Conservation (phyloP, 2,888 invertebrate genomes). For the Bombyx huttoni region DNA sequence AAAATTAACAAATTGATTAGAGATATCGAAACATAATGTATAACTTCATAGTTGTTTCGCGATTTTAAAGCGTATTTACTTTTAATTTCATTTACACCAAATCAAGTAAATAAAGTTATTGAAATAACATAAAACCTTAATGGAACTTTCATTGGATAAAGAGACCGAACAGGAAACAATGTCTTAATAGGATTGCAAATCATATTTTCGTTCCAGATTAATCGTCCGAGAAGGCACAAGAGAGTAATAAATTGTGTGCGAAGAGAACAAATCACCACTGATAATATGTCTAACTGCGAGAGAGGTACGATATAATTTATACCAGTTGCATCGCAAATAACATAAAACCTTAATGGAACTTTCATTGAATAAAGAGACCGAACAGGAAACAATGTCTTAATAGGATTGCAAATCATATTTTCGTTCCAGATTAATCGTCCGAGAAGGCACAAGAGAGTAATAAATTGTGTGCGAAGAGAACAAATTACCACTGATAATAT, state of each 20-base stretch:
- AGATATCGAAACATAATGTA: too few relatives aligned
- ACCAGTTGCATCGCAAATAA: slow-evolving; percentile 24
- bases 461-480: slow-evolving; percentile 31
- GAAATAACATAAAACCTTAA: background rate
- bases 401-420: slow-evolving; percentile 22
- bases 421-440: slow-evolving; percentile 27
- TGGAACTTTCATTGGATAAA: background rate
- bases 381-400: slow-evolving; percentile 5
- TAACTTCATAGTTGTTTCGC: too few relatives aligned
- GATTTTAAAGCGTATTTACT: too few relatives aligned
- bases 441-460: slow-evolving; percentile 33
- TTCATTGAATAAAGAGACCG: background rate
- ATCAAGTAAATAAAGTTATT: too few relatives aligned
- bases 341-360: too few relatives aligned
- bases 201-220: slow-evolving; percentile 28
- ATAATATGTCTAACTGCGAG: slow-evolving; percentile 35
- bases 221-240: slow-evolving; percentile 31
- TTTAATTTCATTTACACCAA: too few relatives aligned
- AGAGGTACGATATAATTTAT: slow-evolving; percentile 40
- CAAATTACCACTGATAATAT: slow-evolving; percentile 46
- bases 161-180: slow-evolving; percentile 1
- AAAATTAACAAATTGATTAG: background rate
- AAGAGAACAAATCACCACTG: slow-evolving; percentile 38
- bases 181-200: slow-evolving; percentile 16
- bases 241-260: slow-evolving; percentile 36